phyloP scores from a whole-genome alignment of 2,888 invertebrate genomes.

The Dynastes maya region DNA sequence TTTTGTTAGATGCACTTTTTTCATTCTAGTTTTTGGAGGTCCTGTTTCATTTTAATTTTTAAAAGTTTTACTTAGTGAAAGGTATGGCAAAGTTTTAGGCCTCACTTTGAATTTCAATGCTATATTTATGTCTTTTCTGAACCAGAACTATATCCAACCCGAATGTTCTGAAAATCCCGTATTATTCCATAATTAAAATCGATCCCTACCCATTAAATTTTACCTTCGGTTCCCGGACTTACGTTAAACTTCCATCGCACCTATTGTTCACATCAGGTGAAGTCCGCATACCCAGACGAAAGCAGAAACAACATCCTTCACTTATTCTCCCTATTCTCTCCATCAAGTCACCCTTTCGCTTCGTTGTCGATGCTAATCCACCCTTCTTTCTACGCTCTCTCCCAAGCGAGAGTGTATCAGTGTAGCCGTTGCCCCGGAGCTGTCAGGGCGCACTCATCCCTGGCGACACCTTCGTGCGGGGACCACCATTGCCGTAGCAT shows the following conservation, averaged over 20 bases:
- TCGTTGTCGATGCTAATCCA: slow-evolving; percentile 50
- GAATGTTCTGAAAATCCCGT: not conserved
- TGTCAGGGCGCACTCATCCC: slow-evolving; percentile 26
- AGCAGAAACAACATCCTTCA: slow-evolving; percentile 48
- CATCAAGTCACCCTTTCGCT: slow-evolving; percentile 50
- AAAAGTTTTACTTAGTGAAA: too few relatives aligned
- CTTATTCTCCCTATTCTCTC: slow-evolving; percentile 45
- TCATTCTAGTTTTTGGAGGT: too few relatives aligned
- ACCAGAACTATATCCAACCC: too few relatives aligned
- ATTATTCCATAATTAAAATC: slow-evolving; percentile 3
- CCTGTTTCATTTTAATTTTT: too few relatives aligned
- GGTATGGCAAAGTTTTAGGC: too few relatives aligned
- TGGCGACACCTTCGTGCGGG: slow-evolving; percentile 30
- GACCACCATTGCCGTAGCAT: slow-evolving; percentile 12
- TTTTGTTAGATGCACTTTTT: too few relatives aligned
- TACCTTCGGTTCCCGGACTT: not conserved
- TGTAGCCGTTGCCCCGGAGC: slow-evolving; percentile 34
- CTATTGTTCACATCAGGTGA: slow-evolving; percentile 10
- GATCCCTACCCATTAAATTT: not conserved
- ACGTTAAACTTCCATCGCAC: slow-evolving; percentile 5
- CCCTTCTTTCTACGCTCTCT: slow-evolving; percentile 36
- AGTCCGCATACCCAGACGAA: slow-evolving; percentile 18
- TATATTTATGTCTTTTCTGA: too few relatives aligned
- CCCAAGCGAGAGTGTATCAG: slow-evolving; percentile 49
- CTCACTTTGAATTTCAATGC: too few relatives aligned